These are phyloP conservation scores for Hydractinia echinata DNA, from an alignment of 30 jellyfish, hydroid and myxozoan species.

Conservation along the genomic window DNA sequence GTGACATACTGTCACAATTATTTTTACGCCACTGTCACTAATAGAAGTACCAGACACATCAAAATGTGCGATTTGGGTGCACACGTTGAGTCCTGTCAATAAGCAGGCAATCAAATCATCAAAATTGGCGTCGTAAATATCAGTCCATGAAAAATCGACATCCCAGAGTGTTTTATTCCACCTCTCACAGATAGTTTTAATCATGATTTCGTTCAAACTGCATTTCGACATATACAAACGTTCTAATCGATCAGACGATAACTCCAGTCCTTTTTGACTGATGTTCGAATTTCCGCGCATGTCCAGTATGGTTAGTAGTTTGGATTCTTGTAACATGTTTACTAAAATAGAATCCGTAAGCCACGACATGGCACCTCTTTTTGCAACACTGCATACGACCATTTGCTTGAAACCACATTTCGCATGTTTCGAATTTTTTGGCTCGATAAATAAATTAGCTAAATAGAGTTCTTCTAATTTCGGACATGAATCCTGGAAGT, in stretches of 20 bases:
- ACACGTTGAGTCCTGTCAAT: neutral
- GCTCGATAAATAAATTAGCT: constrained; percentile 36
- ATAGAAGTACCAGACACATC: constrained; percentile 57
- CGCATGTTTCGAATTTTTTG: neutral
- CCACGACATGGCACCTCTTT: constrained; percentile 1
- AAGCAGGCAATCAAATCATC: constrained; percentile 22
- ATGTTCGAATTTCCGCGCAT: constrained; percentile 14
- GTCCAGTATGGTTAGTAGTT: constrained; percentile 9
- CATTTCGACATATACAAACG: constrained; percentile 23
- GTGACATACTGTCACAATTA: constrained; percentile 30
- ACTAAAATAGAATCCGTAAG: constrained; percentile 10
- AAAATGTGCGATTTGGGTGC: constrained; percentile 19
- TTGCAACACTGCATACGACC: constrained; percentile 21
- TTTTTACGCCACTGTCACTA: constrained; percentile 32
- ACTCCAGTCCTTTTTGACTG: neutral
- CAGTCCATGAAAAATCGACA: constrained; percentile 17
- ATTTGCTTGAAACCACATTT: neutral
- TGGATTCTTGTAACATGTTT: neutral
- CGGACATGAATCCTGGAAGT: constrained; percentile 46
- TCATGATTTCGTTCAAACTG: neutral
- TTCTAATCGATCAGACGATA: neutral
- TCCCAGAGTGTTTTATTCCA: constrained; percentile 22
- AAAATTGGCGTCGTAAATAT: neutral
- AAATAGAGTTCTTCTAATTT: constrained; percentile 50
- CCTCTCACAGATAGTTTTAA: constrained; percentile 3